These are phyloP conservation scores for Xylota segnis DNA, from an alignment of 2,888 invertebrate genomes.

Conservation along the genomic window DNA sequence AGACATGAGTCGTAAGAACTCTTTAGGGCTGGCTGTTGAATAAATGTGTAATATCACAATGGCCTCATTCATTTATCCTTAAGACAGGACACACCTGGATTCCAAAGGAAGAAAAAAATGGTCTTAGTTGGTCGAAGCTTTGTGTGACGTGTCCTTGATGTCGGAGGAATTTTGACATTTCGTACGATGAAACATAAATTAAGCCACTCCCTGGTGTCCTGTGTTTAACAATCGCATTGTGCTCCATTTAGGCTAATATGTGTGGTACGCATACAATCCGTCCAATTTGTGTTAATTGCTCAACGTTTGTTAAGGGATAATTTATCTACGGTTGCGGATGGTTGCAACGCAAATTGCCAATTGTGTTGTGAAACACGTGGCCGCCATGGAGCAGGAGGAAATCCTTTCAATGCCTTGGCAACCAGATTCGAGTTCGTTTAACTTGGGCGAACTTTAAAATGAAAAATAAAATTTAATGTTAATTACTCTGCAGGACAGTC, in stretches of 20 bases:
- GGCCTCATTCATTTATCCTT: not conserved
- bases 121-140: not conserved
- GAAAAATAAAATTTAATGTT: not conserved
- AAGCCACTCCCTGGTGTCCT: conserved; percentile 40
- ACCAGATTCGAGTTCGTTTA: not conserved
- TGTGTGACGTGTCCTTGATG: not conserved
- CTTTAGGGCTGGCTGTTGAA: not conserved
- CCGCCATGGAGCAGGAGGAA: not conserved
- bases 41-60: not conserved
- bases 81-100: not conserved
- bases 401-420: not conserved
- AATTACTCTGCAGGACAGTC: not conserved
- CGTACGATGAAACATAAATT: conserved; percentile 12
- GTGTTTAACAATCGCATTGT: conserved; percentile 27
- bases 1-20: not conserved
- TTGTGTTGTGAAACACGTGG: conserved; percentile 25
- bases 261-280: conserved; percentile 3
- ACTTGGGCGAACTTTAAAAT: not conserved
- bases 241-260: not conserved
- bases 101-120: too few species aligned
- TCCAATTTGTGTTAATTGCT: conserved; percentile 29
- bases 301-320: conserved; percentile 18
- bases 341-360: conserved; percentile 14
- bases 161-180: not conserved
- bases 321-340: not conserved